Percentiles rank a stretch among this genome's conserved stretches.
phyloP scores from a whole-genome alignment of 2,113 vertebrate species.

The Xyrauchen texanus region DNA sequence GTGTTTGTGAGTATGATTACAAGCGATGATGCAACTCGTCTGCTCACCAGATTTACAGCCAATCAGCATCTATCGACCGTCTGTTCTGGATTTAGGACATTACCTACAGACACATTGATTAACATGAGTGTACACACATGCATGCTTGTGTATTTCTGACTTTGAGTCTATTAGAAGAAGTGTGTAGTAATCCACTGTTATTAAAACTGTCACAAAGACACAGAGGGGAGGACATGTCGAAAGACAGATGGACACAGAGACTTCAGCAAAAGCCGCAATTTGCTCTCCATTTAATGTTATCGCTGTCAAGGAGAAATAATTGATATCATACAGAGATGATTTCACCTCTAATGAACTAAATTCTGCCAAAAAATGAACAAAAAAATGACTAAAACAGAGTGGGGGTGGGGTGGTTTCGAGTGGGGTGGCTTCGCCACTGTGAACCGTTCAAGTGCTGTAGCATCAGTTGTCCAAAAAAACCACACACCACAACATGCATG shows the following conservation, averaged over 20 bases:
- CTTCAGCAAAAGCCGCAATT: not conserved
- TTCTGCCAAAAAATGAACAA: too few relatives aligned
- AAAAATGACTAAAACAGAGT: too few relatives aligned
- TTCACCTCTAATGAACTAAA: too few relatives aligned
- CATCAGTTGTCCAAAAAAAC: slow-evolving; percentile 22
- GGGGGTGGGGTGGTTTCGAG: too few relatives aligned
- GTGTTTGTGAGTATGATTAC: slow-evolving; percentile 10
- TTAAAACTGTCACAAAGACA: not conserved
- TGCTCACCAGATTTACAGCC: slow-evolving; percentile 77
- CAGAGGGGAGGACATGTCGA: too few relatives aligned
- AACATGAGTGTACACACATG: slow-evolving; percentile 27
- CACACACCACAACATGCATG: slow-evolving; percentile 23
- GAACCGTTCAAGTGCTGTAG: slow-evolving; percentile 8
- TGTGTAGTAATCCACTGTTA: slow-evolving; percentile 16
- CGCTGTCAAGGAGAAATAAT: not conserved
- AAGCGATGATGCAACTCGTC: slow-evolving; percentile 72
- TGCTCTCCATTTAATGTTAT: not conserved
- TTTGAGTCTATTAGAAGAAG: slow-evolving; percentile 8
- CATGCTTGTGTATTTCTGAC: slow-evolving; percentile 5
- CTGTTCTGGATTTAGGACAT: slow-evolving; percentile 66
- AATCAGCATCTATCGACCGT: slow-evolving; percentile 77
- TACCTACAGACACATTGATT: slow-evolving; percentile 49
- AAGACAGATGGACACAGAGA: too few relatives aligned
- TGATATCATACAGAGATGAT: too few relatives aligned
- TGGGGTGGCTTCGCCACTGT: too few relatives aligned